Evolutionary conservation across 2,113 vertebrate genomes (phyloP).

Genomic region (Varanus komodoensis): DNA sequence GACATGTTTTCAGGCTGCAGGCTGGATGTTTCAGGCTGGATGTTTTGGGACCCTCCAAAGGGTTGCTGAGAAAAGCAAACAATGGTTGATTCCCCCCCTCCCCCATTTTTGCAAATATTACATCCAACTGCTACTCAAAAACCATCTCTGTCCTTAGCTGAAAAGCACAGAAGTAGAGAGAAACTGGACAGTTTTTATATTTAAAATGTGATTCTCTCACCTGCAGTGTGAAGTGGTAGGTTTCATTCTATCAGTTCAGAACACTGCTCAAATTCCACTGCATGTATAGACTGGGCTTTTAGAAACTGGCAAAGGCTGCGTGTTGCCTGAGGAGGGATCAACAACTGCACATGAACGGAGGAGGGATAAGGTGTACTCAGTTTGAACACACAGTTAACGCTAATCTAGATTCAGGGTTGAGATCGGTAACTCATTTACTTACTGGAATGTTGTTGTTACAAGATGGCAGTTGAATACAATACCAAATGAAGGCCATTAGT

Average conservation of each 20-base stretch:
- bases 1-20: no score
- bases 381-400: not conserved
- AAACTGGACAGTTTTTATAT: not conserved
- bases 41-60: no score
- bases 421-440: conserved; percentile 1
- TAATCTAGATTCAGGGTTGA: not conserved
- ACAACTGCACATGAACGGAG: not conserved
- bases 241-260: not conserved
- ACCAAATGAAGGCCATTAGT: not conserved
- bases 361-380: not conserved
- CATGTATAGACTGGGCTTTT: not conserved
- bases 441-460: not conserved
- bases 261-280: not conserved
- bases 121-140: not conserved
- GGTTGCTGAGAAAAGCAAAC: no score
- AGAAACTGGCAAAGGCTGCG: not conserved
- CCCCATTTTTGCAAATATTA: no score
- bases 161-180: no score
- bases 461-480: not conserved
- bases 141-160: not conserved
- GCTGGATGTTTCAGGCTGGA: no score
- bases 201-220: not conserved
- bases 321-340: not conserved
- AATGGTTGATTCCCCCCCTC: no score
- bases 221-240: not conserved